Percentiles rank a stretch among this genome's conserved stretches.
These are phyloP conservation scores for Pomatorhinus ruficollis DNA, from an alignment of 2,113 vertebrate genomes.

Conservation along the genomic window DNA sequence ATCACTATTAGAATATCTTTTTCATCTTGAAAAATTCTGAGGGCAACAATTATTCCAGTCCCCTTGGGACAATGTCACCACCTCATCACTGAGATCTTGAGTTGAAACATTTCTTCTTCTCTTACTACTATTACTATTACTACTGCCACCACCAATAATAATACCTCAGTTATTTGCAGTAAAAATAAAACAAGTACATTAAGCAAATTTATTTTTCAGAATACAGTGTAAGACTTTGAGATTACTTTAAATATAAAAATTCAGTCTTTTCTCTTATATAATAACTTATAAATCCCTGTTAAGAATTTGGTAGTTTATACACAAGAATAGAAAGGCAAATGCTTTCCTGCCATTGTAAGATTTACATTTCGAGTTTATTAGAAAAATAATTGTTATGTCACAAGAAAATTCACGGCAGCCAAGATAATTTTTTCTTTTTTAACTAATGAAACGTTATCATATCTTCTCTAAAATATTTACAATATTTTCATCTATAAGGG, in stretches of 20 bases:
- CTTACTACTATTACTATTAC: rapidly evolving
- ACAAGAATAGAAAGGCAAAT: not conserved
- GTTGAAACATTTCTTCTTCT: not conserved
- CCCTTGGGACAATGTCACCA: not conserved
- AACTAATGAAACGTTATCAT: not conserved
- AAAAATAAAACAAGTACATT: not conserved
- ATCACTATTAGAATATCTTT: not conserved
- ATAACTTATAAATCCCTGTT: not conserved
- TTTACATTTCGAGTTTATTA: not conserved
- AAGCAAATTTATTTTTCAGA: not conserved
- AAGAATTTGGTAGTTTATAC: not conserved
- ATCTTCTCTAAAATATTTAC: conserved; percentile 1
- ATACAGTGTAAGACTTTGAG: not conserved
- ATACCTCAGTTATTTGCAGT: not conserved
- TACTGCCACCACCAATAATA: rapidly evolving
- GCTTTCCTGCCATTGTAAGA: not conserved
- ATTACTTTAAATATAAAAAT: not conserved
- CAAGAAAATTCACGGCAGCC: not conserved
- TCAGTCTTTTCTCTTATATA: not conserved
- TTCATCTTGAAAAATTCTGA: not conserved
- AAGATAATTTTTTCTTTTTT: not conserved
- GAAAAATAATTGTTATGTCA: not conserved
- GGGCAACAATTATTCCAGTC: not conserved
- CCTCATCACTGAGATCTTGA: not conserved
- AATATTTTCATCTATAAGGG: not conserved